Evolutionary conservation across 1,140 invertebrate species (phyloP).

Genomic region (Mactra quadrangularis): DNA sequence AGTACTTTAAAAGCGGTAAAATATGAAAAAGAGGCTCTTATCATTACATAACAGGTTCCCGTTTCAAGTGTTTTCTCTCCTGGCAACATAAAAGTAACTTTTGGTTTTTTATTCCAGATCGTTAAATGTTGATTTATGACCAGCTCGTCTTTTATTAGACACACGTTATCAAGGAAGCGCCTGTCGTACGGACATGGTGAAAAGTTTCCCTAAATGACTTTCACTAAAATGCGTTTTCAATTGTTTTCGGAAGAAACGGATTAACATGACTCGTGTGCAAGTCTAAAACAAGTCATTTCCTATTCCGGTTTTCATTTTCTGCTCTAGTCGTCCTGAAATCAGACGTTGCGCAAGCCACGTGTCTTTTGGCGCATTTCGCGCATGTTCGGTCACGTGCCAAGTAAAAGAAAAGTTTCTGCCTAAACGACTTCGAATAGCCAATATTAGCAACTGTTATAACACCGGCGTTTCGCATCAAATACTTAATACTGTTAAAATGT

Average conservation of each 20-base stretch:
- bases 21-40: too few relatives aligned
- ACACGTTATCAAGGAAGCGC: constrained; percentile 41
- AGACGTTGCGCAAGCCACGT: constrained; percentile 45
- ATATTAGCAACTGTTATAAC: constrained; percentile 22
- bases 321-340: constrained; percentile 40
- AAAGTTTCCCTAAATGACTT: constrained; percentile 50
- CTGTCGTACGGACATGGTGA: constrained; percentile 10
- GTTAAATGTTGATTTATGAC: constrained; percentile 29
- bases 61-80: too few relatives aligned
- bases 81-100: too few relatives aligned
- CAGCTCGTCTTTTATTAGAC: constrained; percentile 26
- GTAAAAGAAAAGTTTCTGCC: constrained; percentile 48
- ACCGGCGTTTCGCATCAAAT: constrained; percentile 12
- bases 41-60: too few relatives aligned
- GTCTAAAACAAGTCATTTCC: constrained; percentile 25
- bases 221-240: constrained; percentile 34
- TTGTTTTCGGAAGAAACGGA: constrained; percentile 20
- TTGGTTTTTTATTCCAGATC: background rate
- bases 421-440: constrained; percentile 37
- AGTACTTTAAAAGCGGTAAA: too few relatives aligned
- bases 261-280: constrained; percentile 33
- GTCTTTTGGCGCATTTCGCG: constrained; percentile 1
- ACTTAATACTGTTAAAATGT: constrained; percentile 47
- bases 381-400: constrained; percentile 47
- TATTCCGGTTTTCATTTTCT: constrained; percentile 58